phyloP scores from a whole-genome alignment of 2,888 invertebrate genomes.

The Marronus borbonicus region DNA sequence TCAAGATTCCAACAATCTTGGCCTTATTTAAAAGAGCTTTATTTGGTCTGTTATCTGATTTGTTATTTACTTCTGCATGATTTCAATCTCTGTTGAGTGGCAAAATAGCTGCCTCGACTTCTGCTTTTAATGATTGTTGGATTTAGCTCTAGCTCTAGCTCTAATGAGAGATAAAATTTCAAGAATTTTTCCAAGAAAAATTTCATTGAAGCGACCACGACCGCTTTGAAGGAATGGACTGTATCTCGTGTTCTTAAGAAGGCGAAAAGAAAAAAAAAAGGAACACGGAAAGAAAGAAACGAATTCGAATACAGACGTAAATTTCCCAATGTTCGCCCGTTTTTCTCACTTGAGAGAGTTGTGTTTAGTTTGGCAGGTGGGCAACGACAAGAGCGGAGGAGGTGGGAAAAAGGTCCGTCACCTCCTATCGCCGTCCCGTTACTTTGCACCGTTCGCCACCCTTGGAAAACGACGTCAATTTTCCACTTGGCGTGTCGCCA shows the following conservation, averaged over 20 bases:
- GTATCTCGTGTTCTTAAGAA: neutral
- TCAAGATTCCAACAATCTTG: too few species aligned
- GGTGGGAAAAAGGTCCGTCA: slow-evolving; percentile 23
- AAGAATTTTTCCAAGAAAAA: too few species aligned
- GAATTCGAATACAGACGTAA: slow-evolving; percentile 18
- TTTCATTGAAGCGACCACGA: too few species aligned
- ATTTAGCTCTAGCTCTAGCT: too few species aligned
- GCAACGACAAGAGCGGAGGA: neutral
- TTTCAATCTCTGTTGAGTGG: too few species aligned
- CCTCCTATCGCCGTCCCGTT: neutral
- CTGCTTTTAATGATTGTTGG: too few species aligned
- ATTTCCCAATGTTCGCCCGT: slow-evolving; percentile 23
- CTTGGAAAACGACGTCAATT: slow-evolving; percentile 41
- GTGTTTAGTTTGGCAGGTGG: slow-evolving; percentile 42
- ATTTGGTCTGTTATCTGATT: too few species aligned
- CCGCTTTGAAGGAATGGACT: neutral
- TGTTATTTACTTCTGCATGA: too few species aligned
- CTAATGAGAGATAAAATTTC: too few species aligned
- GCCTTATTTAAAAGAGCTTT: too few species aligned
- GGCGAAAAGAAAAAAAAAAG: neutral
- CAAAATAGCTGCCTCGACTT: too few species aligned
- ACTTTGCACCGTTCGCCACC: neutral
- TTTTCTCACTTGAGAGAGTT: slow-evolving; percentile 36
- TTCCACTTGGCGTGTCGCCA: slow-evolving; percentile 47
- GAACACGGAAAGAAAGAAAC: neutral